Evolutionary conservation across 2,797 vertebrate genomes (phyloP).

Genomic region (Chaenodraco wilsoni): DNA sequence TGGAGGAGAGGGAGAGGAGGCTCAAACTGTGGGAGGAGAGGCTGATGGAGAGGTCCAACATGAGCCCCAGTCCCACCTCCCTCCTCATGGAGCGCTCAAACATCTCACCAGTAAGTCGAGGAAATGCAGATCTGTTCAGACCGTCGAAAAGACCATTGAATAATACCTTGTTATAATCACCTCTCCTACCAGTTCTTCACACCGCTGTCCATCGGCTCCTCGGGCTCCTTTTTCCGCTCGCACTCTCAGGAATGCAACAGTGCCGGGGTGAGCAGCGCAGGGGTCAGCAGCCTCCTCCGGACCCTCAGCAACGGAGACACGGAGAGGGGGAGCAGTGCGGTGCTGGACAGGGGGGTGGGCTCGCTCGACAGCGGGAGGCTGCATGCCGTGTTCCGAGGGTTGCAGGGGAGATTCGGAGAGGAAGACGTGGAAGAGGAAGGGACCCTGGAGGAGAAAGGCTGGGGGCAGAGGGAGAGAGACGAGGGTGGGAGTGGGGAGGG

Average conservation of each 20-base stretch:
- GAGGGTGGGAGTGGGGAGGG: constrained; percentile 70
- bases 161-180: background rate
- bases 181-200: constrained; percentile 90
- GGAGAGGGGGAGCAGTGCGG: constrained; percentile 60
- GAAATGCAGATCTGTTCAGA: background rate
- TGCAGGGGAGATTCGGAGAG: constrained; percentile 74
- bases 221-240: constrained; percentile 96
- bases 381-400: constrained; percentile 74
- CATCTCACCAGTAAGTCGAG: constrained; percentile 72
- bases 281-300: constrained; percentile 81
- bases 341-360: constrained; percentile 70
- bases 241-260: constrained; percentile 98
- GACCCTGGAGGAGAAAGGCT: constrained; percentile 66
- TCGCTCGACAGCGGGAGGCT: constrained; percentile 73
- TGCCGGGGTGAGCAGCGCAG: constrained; percentile 91
- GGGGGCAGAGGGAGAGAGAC: constrained; percentile 67
- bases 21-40: constrained; percentile 96
- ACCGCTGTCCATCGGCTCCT: constrained; percentile 89
- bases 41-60: constrained; percentile 92
- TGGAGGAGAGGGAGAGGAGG: constrained; percentile 93
- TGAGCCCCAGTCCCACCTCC: constrained; percentile 73
- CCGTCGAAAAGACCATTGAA: background rate
- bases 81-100: constrained; percentile 78
- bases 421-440: constrained; percentile 72
- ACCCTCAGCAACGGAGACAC: constrained; percentile 82